phyloP scores from a whole-genome alignment of 1,140 invertebrate genomes.

The Anoplolepis gracilipes region DNA sequence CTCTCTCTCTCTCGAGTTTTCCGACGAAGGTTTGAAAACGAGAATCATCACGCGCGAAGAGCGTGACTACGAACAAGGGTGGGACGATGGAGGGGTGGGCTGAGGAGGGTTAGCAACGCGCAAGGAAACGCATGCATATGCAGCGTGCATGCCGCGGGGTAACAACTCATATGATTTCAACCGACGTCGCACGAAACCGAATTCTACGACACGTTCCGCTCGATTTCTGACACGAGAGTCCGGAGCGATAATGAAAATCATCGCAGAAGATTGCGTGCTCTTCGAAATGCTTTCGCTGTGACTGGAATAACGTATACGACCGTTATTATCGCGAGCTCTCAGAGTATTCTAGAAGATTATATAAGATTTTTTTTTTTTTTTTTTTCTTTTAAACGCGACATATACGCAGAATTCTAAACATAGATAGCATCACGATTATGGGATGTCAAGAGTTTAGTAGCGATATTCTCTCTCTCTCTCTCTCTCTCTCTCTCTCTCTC shows the following conservation, averaged over 20 bases:
- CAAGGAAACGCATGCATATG: constrained; percentile 82
- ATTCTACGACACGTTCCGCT: constrained; percentile 77
- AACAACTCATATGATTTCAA: constrained; percentile 82
- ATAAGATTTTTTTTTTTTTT: not conserved
- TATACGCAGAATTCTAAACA: not conserved
- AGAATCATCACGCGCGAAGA: constrained; percentile 41
- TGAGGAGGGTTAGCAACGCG: constrained; percentile 1
- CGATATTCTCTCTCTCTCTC: no score
- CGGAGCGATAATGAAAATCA: constrained; percentile 48
- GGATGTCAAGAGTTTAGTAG: not conserved
- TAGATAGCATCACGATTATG: not conserved
- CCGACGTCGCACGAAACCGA: constrained; percentile 79
- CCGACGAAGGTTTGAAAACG: not conserved
- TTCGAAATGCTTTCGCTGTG: not conserved
- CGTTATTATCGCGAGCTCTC: not conserved
- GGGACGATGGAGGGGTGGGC: not conserved
- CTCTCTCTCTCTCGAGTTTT: not conserved
- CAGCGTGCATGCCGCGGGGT: constrained; percentile 82
- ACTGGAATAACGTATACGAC: no score
- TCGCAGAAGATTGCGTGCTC: not conserved
- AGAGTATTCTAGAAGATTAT: not conserved
- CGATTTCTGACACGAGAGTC: constrained; percentile 62
- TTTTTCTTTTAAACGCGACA: not conserved
- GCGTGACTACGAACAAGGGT: constrained; percentile 19
- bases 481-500: no score